phyloP scores from a whole-genome alignment of 2,797 vertebrate species.

The Varecia variegata region DNA sequence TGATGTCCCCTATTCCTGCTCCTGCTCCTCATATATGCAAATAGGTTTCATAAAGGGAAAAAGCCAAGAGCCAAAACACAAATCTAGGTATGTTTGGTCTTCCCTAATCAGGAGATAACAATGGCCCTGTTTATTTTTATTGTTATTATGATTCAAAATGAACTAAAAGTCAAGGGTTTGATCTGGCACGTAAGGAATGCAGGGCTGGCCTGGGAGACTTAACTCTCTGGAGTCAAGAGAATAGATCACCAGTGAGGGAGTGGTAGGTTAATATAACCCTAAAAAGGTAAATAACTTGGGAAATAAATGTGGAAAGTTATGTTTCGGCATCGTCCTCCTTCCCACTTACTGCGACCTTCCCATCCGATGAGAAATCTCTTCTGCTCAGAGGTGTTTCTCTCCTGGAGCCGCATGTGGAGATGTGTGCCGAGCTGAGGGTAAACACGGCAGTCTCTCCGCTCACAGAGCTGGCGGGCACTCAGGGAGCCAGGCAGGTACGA shows the following conservation, averaged over 20 bases:
- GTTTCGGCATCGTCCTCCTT: not conserved
- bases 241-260: not conserved
- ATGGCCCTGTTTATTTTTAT: conserved; percentile 55
- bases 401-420: not conserved
- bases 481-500: not conserved
- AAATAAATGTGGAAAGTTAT: not conserved
- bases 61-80: not conserved
- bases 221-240: not conserved
- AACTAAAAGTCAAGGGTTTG: not conserved
- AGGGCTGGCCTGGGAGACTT: not conserved
- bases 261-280: not conserved
- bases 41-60: not conserved
- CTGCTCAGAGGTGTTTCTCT: not conserved
- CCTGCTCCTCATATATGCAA: not conserved
- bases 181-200: not conserved
- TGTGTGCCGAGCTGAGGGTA: not conserved
- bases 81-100: conserved; percentile 21
- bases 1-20: not conserved
- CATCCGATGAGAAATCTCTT: not conserved
- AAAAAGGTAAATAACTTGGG: not conserved
- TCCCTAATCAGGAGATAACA: conserved; percentile 30
- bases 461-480: rapidly evolving
- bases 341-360: not conserved
- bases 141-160: conserved; percentile 47
- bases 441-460: rapidly evolving